Conservation (phyloP, 1,140 invertebrate species). For the Tetranychus cinnabarinus region DNA sequence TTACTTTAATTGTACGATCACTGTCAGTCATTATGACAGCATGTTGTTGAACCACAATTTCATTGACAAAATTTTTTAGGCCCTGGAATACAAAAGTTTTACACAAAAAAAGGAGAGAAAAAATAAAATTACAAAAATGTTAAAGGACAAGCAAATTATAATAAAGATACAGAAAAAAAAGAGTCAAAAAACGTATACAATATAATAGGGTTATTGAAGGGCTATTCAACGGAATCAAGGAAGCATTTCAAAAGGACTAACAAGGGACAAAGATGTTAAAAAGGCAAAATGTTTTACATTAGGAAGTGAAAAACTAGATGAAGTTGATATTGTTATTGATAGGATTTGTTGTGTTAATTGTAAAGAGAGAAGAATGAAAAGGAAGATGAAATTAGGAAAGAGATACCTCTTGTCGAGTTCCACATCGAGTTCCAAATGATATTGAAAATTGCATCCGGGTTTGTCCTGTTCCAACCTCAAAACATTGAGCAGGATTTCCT, state of each 20-base stretch:
- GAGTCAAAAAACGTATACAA: not conserved
- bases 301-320: too few species aligned
- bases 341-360: too few species aligned
- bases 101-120: not conserved
- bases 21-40: conserved; percentile 29
- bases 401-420: conserved; percentile 24
- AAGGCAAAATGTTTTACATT: too few species aligned
- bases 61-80: conserved; percentile 25
- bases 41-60: conserved; percentile 29
- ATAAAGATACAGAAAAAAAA: not conserved
- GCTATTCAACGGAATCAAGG: too few species aligned
- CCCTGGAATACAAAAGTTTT: conserved; percentile 14
- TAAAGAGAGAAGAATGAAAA: too few species aligned
- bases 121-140: not conserved
- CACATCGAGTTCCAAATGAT: conserved; percentile 25
- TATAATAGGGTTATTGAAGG: not conserved
- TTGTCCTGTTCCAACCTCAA: conserved; percentile 26
- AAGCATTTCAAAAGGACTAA: too few species aligned
- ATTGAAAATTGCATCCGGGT: conserved; percentile 24
- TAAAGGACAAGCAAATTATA: not conserved
- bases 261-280: too few species aligned
- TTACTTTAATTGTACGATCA: conserved; percentile 27
- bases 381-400: too few species aligned
- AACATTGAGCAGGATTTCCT: conserved; percentile 27
- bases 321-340: too few species aligned